These are phyloP conservation scores for Hemiprocne comata DNA, from an alignment of 2,113 vertebrate species.

Conservation along the genomic window DNA sequence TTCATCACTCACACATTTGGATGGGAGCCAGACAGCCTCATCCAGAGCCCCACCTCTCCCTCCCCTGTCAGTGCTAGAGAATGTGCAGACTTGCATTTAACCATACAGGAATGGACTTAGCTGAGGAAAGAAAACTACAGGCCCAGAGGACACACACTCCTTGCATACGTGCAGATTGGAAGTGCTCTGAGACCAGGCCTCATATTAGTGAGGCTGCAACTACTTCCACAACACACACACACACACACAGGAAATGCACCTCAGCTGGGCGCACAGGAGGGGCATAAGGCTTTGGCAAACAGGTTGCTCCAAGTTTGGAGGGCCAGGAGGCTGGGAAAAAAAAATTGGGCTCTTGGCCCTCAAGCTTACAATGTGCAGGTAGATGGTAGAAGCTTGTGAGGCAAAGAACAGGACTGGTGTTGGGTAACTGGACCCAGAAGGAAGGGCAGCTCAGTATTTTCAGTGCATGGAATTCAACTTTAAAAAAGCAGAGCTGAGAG, in stretches of 20 bases:
- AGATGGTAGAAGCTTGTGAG: neutral
- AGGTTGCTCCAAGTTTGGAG: neutral
- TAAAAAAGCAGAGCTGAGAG: neutral
- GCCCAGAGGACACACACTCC: neutral
- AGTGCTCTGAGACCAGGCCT: neutral
- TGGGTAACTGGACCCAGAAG: neutral
- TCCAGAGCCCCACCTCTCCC: constrained; percentile 23
- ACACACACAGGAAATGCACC: neutral
- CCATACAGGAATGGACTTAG: neutral
- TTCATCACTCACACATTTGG: constrained; percentile 54
- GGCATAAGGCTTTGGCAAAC: neutral
- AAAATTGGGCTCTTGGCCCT: neutral
- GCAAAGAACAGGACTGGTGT: neutral
- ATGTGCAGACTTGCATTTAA: constrained; percentile 51
- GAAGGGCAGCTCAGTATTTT: neutral
- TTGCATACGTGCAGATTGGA: neutral
- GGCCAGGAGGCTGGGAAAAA: neutral
- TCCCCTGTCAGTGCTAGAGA: constrained; percentile 19
- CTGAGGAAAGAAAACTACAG: neutral
- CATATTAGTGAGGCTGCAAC: neutral
- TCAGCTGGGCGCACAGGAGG: neutral
- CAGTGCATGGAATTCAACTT: neutral
- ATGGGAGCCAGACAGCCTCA: constrained; percentile 23
- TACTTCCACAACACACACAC: neutral
- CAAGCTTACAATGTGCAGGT: neutral